phyloP scores from a whole-genome alignment of 2,888 invertebrate genomes.

The Pomacea canaliculata region DNA sequence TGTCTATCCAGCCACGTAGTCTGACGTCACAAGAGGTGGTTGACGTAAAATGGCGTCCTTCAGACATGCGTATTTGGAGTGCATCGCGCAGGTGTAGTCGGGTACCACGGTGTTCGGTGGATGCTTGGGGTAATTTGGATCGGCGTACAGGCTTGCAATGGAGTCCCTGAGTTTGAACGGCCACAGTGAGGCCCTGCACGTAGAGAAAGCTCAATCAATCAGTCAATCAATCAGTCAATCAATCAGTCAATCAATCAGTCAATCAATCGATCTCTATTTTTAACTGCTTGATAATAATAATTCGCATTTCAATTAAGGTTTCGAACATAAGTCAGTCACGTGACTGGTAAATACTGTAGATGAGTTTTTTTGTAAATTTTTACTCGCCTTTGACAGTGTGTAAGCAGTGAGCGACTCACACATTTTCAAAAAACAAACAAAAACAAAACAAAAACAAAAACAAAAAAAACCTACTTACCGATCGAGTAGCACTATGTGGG shows the following conservation, averaged over 20 bases:
- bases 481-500: conserved; percentile 34
- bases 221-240: too few species aligned
- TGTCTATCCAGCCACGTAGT: conserved; percentile 47
- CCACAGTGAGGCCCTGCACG: conserved; percentile 31
- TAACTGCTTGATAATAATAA: too few species aligned
- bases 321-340: too few species aligned
- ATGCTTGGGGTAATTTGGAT: conserved; percentile 40
- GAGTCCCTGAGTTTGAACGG: conserved; percentile 34
- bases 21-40: conserved; percentile 29
- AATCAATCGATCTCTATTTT: too few species aligned
- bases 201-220: background rate
- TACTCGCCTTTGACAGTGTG: too few species aligned
- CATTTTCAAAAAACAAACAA: background rate
- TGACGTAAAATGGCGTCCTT: conserved; percentile 28
- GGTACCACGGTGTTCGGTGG: conserved; percentile 47
- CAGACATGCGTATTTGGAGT: conserved; percentile 44
- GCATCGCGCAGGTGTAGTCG: conserved; percentile 44
- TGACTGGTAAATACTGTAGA: too few species aligned
- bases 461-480: conserved; percentile 23
- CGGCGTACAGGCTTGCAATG: conserved; percentile 33
- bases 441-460: too few species aligned
- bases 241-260: too few species aligned
- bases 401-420: too few species aligned
- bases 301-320: too few species aligned
- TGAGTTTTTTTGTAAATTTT: too few species aligned